A percentile compares a stretch with the other conserved stretches of the same genome.
phyloP scores from a whole-genome alignment of 2,888 invertebrate species.

The Oscheius sp. region DNA sequence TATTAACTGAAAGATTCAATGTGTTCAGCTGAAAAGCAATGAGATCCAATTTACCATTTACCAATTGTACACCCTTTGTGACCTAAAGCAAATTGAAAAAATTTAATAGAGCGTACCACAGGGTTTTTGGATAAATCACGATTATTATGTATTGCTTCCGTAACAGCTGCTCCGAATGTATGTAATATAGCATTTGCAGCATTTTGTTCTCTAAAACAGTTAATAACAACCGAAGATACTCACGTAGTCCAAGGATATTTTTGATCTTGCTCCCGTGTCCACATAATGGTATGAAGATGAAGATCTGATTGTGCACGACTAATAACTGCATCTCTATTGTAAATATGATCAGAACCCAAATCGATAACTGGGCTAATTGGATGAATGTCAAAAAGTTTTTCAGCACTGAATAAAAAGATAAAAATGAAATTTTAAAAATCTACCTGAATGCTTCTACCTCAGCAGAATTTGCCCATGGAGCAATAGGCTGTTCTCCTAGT shows the following conservation, averaged over 20 bases:
- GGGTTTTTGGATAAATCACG: slow-evolving; percentile 42
- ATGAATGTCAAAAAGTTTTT: slow-evolving; percentile 55
- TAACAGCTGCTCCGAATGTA: slow-evolving; percentile 66
- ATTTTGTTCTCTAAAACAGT: slow-evolving; percentile 61
- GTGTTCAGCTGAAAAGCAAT: slow-evolving; percentile 67
- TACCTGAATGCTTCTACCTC: slow-evolving; percentile 55
- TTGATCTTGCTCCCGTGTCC: slow-evolving; percentile 63
- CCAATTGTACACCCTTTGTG: slow-evolving; percentile 63
- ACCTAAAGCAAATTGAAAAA: slow-evolving; percentile 43
- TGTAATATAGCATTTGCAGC: slow-evolving; percentile 65
- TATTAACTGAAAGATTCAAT: slow-evolving; percentile 71
- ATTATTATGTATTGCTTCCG: slow-evolving; percentile 49
- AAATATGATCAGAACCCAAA: slow-evolving; percentile 58
- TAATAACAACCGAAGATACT: not conserved
- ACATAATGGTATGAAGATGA: slow-evolving; percentile 58
- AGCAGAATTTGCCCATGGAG: slow-evolving; percentile 43
- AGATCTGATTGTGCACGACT: slow-evolving; percentile 28
- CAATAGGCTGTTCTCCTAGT: slow-evolving; percentile 45
- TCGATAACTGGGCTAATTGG: slow-evolving; percentile 67
- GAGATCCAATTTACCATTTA: slow-evolving; percentile 64
- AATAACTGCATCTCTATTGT: slow-evolving; percentile 58
- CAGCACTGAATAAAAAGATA: not conserved
- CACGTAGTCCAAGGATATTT: slow-evolving; percentile 69
- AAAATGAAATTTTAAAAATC: not conserved
- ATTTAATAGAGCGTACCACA: slow-evolving; percentile 46